Conservation (phyloP, 2,888 invertebrate genomes). For the Horisme vitalbata region DNA sequence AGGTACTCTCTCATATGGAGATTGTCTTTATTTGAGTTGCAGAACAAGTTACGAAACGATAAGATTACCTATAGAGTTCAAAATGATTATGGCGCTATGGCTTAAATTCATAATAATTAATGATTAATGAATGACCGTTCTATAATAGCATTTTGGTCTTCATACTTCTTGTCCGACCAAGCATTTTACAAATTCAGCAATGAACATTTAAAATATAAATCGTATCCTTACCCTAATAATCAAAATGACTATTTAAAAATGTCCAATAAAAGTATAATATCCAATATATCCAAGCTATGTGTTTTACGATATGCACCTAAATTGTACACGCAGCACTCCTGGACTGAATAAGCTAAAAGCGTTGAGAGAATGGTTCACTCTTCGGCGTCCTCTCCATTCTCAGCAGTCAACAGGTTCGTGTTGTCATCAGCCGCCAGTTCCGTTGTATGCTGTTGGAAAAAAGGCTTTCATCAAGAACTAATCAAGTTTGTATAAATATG, state of each 20-base stretch:
- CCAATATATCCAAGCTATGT: slow-evolving; percentile 23
- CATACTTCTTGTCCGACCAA: slow-evolving; percentile 11
- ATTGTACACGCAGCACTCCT: slow-evolving; percentile 58
- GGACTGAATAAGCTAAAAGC: slow-evolving; percentile 56
- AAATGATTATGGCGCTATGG: no score
- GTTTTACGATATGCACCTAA: slow-evolving; percentile 43
- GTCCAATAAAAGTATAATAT: slow-evolving; percentile 20
- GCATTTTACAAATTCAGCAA: slow-evolving; percentile 15
- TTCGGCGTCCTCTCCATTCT: slow-evolving; percentile 73
- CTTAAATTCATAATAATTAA: no score
- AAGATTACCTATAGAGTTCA: no score
- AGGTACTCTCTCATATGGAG: background rate
- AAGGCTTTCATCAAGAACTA: slow-evolving; percentile 45
- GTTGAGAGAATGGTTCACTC: slow-evolving; percentile 51
- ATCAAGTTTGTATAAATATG: background rate
- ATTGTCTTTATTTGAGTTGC: slow-evolving; percentile 4
- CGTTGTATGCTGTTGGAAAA: slow-evolving; percentile 54
- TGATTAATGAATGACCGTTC: background rate
- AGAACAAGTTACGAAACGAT: slow-evolving; percentile 2
- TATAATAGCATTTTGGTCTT: slow-evolving; percentile 17
- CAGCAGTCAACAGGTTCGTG: slow-evolving; percentile 74
- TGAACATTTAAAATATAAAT: slow-evolving; percentile 15
- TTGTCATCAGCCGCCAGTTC: slow-evolving; percentile 76
- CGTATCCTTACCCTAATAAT: slow-evolving; percentile 13
- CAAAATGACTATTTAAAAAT: slow-evolving; percentile 10